A percentile compares a stretch with the other conserved stretches of the same genome.
phyloP scores from a whole-genome alignment of 2,113 vertebrate species.

The Lepus timidus region DNA sequence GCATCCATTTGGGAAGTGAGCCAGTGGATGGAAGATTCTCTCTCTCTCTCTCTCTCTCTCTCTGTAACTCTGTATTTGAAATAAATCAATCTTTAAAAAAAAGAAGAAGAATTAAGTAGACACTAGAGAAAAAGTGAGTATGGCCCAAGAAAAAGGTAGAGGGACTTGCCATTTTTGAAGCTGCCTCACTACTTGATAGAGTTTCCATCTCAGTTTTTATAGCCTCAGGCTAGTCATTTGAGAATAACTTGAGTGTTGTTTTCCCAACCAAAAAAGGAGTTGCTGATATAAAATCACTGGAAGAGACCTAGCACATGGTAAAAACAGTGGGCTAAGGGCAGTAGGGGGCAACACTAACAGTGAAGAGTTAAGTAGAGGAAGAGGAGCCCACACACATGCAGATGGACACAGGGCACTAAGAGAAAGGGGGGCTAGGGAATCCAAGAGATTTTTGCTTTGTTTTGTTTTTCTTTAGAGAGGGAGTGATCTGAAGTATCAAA shows the following conservation, averaged over 20 bases:
- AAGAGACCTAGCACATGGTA: not conserved
- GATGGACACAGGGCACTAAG: not conserved
- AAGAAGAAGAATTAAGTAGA: not conserved
- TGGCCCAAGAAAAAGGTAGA: not conserved
- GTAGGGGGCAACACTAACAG: not conserved
- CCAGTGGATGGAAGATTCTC: too few relatives aligned
- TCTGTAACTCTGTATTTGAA: too few relatives aligned
- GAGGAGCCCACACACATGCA: not conserved
- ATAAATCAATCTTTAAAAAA: too few relatives aligned
- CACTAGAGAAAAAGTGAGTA: constrained; percentile 17
- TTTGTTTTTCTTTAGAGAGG: constrained; percentile 10
- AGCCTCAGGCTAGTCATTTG: not conserved
- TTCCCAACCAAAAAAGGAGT: constrained; percentile 49
- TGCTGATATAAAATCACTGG: constrained; percentile 21
- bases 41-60: too few relatives aligned
- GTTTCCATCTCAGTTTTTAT: not conserved
- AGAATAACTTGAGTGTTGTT: constrained; percentile 33
- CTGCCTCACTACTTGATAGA: not conserved
- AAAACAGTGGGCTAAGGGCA: constrained; percentile 32
- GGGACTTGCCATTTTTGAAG: not conserved
- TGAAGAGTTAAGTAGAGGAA: not conserved
- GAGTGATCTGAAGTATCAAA: constrained; percentile 5
- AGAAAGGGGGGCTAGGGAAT: not conserved
- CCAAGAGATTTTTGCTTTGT: not conserved
- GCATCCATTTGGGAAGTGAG: too few relatives aligned